phyloP scores from a whole-genome alignment of 2,888 invertebrate species.

The Stenurella melanura region DNA sequence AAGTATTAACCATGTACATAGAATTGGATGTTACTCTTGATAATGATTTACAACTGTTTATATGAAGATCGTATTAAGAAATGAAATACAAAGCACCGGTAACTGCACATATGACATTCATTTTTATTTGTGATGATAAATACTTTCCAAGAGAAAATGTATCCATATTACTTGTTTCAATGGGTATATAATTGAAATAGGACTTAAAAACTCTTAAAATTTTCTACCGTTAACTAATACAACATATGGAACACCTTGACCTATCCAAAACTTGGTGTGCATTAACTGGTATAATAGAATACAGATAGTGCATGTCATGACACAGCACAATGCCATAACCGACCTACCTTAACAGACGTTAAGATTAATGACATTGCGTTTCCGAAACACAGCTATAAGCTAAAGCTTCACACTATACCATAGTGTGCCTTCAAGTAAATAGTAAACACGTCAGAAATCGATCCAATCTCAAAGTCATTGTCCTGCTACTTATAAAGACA shows the following conservation, averaged over 20 bases:
- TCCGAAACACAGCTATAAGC: conserved; percentile 52
- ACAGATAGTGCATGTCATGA: conserved; percentile 67
- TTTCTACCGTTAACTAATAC: background rate
- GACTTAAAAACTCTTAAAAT: background rate
- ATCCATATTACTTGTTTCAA: too few species aligned
- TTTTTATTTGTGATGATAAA: too few species aligned
- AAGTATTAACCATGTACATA: too few species aligned
- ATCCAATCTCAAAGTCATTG: conserved; percentile 47
- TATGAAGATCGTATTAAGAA: too few species aligned
- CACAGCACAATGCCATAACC: conserved; percentile 66
- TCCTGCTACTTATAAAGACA: conserved; percentile 31
- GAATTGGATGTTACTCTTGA: too few species aligned
- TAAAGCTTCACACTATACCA: conserved; percentile 37
- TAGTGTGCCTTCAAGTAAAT: conserved; percentile 49
- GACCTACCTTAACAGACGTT: conserved; percentile 68
- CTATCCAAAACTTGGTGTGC: conserved; percentile 57
- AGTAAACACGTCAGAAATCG: conserved; percentile 53
- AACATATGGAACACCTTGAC: conserved; percentile 56
- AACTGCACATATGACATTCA: too few species aligned
- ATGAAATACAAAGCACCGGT: too few species aligned
- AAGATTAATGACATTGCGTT: conserved; percentile 70
- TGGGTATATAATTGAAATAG: background rate
- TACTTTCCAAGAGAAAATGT: too few species aligned
- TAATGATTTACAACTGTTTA: too few species aligned
- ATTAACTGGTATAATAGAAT: conserved; percentile 60